These are phyloP conservation scores for Empidonax alnorum DNA, from an alignment of 2,113 vertebrate species.

Conservation along the genomic window DNA sequence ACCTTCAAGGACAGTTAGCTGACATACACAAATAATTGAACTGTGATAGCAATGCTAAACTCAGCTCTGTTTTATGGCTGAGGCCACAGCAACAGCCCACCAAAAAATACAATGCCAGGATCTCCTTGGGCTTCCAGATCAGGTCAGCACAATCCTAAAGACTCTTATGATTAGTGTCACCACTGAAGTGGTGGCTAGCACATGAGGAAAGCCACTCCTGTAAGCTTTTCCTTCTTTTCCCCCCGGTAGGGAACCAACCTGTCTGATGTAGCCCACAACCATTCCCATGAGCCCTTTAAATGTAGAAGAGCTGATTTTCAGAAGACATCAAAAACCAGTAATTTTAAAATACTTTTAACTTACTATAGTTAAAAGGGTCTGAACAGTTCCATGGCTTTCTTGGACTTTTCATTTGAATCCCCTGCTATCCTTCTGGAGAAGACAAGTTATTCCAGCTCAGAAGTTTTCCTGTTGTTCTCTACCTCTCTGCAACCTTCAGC, in stretches of 20 bases:
- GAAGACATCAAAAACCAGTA: not conserved
- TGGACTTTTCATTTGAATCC: not conserved
- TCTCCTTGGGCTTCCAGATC: not conserved
- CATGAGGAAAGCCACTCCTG: not conserved
- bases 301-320: not conserved
- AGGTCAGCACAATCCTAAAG: not conserved
- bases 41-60: not conserved
- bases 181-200: not conserved
- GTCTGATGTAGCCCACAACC: not conserved
- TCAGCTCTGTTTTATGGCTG: not conserved
- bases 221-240: not conserved
- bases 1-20: not conserved
- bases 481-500: not conserved
- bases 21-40: conserved; percentile 39
- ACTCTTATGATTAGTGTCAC: not conserved
- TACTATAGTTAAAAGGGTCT: not conserved
- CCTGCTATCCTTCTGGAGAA: not conserved
- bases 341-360: not conserved
- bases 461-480: not conserved
- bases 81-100: not conserved
- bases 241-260: not conserved
- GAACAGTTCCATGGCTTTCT: not conserved
- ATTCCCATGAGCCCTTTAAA: not conserved
- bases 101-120: not conserved
- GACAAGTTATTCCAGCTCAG: not conserved